Evolutionary conservation across 1,140 invertebrate species (phyloP).

Genomic region (Globodera ellingtonae): DNA sequence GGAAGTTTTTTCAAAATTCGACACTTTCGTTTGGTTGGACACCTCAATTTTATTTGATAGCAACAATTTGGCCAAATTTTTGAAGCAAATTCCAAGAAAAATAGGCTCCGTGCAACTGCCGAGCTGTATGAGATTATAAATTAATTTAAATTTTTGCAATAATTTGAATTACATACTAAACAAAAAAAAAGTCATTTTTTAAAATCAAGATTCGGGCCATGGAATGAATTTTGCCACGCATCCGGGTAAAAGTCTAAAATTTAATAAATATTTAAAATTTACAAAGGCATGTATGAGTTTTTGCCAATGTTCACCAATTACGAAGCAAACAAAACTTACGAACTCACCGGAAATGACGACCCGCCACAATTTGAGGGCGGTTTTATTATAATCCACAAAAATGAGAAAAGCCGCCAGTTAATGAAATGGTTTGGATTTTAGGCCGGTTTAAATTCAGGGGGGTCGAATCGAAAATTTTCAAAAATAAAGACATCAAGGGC

Average conservation of each 20-base stretch:
- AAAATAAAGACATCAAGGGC: no score
- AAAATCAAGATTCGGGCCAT: no score
- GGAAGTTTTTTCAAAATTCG: slow-evolving; percentile 27
- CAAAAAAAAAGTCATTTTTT: no score
- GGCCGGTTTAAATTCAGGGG: no score
- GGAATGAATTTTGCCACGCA: no score
- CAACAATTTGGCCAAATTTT: slow-evolving; percentile 18
- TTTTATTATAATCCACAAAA: slow-evolving; percentile 24
- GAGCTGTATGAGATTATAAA: slow-evolving; percentile 14
- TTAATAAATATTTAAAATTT: slow-evolving; percentile 22
- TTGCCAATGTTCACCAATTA: slow-evolving; percentile 24
- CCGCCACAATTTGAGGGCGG: slow-evolving; percentile 34
- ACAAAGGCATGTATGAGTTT: slow-evolving; percentile 29
- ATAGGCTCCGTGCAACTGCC: slow-evolving; percentile 18
- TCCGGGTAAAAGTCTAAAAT: no score
- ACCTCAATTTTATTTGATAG: slow-evolving; percentile 27
- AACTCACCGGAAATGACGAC: slow-evolving; percentile 2
- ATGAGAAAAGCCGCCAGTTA: slow-evolving; percentile 19
- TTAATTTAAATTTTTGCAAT: not conserved
- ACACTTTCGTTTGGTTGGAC: slow-evolving; percentile 33
- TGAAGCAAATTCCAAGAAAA: slow-evolving; percentile 20
- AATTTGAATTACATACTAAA: no score
- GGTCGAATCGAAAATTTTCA: no score
- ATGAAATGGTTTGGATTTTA: slow-evolving; percentile 25
- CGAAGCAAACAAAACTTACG: slow-evolving; percentile 22